A percentile compares a stretch with the other conserved stretches of the same genome.
These are phyloP conservation scores for Protophormia terraenovae DNA, from an alignment of 2,888 invertebrate species.

Conservation along the genomic window DNA sequence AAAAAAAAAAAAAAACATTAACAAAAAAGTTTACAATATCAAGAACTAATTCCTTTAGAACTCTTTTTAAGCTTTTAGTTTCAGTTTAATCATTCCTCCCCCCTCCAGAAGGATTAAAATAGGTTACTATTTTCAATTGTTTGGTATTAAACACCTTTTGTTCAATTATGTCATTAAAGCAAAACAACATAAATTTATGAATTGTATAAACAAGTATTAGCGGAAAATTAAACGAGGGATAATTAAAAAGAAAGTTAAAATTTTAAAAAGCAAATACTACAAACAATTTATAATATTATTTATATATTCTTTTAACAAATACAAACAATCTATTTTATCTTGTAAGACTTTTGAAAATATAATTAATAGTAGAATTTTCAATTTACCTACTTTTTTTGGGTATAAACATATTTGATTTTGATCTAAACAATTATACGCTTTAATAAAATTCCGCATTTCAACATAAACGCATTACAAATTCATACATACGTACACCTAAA, in stretches of 20 bases:
- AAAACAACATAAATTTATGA: slow-evolving; percentile 9
- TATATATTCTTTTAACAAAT: too few relatives aligned
- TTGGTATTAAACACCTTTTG: slow-evolving; percentile 32
- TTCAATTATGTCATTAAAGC: slow-evolving; percentile 26
- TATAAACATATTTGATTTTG: slow-evolving; percentile 24
- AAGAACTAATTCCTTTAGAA: not conserved
- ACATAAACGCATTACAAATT: not conserved
- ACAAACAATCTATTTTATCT: too few relatives aligned
- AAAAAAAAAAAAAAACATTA: not conserved
- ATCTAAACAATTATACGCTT: slow-evolving; percentile 45
- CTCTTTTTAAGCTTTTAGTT: not conserved
- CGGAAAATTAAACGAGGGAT: not conserved
- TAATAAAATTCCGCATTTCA: slow-evolving; percentile 30
- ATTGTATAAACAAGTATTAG: not conserved
- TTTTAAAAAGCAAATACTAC: not conserved
- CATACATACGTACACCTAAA: not conserved
- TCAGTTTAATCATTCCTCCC: not conserved
- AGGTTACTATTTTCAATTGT: slow-evolving; percentile 14
- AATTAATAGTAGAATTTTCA: not conserved
- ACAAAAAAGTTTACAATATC: not conserved
- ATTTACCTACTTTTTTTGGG: not conserved
- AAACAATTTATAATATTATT: too few relatives aligned
- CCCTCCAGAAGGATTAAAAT: not conserved
- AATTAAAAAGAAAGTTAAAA: not conserved
- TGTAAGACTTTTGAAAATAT: too few relatives aligned